A percentile compares a stretch with the other conserved stretches of the same genome.
phyloP scores from a whole-genome alignment of 2,888 invertebrate species.

The Blastobasis lacticolella region DNA sequence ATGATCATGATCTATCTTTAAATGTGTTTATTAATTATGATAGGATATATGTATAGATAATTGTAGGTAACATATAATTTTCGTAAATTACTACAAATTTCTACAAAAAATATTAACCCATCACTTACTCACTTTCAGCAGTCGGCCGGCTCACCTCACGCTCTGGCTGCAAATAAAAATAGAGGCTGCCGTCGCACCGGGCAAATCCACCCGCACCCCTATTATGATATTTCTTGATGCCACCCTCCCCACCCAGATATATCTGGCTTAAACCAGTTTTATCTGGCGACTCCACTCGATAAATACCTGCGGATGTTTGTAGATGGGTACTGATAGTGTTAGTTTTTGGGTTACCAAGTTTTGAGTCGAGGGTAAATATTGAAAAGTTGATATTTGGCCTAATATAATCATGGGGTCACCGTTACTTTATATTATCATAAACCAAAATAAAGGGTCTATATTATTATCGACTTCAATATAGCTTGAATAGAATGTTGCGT shows the following conservation, averaged over 20 bases:
- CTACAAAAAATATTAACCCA: not conserved
- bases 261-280: too few relatives aligned
- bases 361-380: too few relatives aligned
- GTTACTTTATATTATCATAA: too few relatives aligned
- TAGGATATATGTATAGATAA: not conserved
- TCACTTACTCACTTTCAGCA: conserved; percentile 17
- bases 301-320: too few relatives aligned
- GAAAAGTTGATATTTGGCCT: too few relatives aligned
- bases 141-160: conserved; percentile 34
- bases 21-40: not conserved
- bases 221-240: conserved; percentile 63
- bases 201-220: conserved; percentile 48
- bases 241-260: conserved; percentile 17
- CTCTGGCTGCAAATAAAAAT: conserved; percentile 58
- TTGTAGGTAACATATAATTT: not conserved
- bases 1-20: not conserved
- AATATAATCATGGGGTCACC: too few relatives aligned
- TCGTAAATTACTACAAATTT: not conserved
- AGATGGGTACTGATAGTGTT: too few relatives aligned
- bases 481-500: too few relatives aligned
- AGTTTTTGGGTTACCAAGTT: too few relatives aligned
- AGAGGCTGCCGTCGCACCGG: conserved; percentile 40
- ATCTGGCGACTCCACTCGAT: too few relatives aligned
- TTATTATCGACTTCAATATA: too few relatives aligned
- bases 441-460: too few relatives aligned